Percentiles rank a stretch among this genome's conserved stretches.
These are phyloP conservation scores for Nannoperca obscura DNA, from an alignment of 2,797 vertebrate genomes.

Conservation along the genomic window DNA sequence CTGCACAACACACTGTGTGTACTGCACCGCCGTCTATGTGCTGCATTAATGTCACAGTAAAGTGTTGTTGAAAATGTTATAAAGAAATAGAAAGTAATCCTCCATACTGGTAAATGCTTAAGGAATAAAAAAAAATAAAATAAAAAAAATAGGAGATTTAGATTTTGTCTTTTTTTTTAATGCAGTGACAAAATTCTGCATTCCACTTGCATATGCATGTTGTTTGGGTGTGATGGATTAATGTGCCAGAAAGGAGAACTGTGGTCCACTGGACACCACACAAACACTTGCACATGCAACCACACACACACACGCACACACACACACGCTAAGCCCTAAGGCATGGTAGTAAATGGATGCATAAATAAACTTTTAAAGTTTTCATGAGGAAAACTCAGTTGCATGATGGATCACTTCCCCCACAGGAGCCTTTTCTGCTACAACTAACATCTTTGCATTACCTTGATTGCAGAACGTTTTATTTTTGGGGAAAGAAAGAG, in stretches of 20 bases:
- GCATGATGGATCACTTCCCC: conserved; percentile 39
- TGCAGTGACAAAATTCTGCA: conserved; percentile 17
- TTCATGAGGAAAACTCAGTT: conserved; percentile 40
- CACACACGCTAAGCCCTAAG: conserved; percentile 21
- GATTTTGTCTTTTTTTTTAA: background rate
- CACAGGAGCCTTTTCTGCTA: conserved; percentile 6
- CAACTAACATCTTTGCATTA: conserved; percentile 8
- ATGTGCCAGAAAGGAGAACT: conserved; percentile 65
- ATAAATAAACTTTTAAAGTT: conserved; percentile 52
- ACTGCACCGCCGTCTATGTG: background rate
- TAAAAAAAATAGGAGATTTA: conserved; percentile 18
- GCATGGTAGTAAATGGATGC: conserved; percentile 42
- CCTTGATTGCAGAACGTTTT: conserved; percentile 8
- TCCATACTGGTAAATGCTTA: background rate
- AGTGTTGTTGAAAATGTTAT: conserved; percentile 1
- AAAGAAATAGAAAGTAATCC: background rate
- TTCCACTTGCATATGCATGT: conserved; percentile 45
- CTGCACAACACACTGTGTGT: conserved; percentile 1
- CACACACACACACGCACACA: conserved; percentile 26
- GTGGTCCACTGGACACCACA: conserved; percentile 49
- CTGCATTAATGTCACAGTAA: background rate
- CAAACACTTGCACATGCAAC: conserved; percentile 28
- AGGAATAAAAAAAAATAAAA: conserved; percentile 34
- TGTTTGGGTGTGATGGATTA: conserved; percentile 65
- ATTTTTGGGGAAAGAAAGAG: background rate